Evolutionary conservation across 2,113 vertebrate species (phyloP).

Genomic region (Urocynchramus pylzowi): DNA sequence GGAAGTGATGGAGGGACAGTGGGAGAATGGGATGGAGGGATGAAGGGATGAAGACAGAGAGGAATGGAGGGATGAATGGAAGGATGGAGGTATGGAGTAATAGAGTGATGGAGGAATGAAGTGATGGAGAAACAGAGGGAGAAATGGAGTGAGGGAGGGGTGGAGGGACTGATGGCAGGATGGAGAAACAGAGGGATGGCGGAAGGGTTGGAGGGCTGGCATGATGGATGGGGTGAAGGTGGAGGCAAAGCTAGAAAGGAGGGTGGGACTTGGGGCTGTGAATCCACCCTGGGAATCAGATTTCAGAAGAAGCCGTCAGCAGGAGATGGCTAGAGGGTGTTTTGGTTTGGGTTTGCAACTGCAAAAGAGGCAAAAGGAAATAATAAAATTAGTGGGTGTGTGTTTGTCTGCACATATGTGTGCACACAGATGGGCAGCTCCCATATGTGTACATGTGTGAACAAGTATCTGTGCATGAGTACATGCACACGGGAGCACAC

Average conservation of each 20-base stretch:
- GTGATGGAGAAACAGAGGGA: neutral
- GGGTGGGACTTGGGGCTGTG: neutral
- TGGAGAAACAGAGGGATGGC: neutral
- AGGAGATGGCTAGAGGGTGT: neutral
- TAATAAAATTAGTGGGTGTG: accelerated
- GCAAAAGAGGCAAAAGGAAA: neutral
- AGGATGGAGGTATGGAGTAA: neutral
- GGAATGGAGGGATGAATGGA: neutral
- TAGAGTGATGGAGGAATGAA: neutral
- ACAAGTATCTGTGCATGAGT: neutral
- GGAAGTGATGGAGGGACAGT: neutral
- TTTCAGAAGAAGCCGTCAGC: neutral
- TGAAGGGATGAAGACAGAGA: neutral
- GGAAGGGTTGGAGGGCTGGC: neutral
- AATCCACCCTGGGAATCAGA: neutral
- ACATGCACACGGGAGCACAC: neutral
- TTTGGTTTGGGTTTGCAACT: neutral
- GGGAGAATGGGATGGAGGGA: neutral
- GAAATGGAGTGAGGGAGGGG: neutral
- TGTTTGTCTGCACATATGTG: neutral
- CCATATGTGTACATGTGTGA: accelerated
- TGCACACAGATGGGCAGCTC: neutral
- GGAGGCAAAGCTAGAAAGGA: neutral
- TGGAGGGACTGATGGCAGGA: neutral
- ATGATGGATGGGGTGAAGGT: neutral